phyloP scores from a whole-genome alignment of 1,140 invertebrate species.

The Palaemon carinicauda region DNA sequence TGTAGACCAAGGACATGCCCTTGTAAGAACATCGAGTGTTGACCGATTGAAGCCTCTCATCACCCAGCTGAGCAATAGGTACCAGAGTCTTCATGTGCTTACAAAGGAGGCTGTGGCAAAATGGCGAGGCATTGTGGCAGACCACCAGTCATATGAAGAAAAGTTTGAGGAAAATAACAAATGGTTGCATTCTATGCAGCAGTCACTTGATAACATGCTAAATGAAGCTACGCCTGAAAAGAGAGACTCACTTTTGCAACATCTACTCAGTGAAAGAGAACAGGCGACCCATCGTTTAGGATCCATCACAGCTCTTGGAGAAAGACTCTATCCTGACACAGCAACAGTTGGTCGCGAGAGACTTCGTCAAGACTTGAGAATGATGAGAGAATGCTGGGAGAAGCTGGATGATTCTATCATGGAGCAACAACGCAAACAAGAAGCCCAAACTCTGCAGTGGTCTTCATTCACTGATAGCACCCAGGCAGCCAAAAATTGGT shows the following conservation, averaged over 20 bases:
- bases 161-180: slow-evolving; percentile 77
- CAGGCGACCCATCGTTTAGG: slow-evolving; percentile 81
- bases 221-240: slow-evolving; percentile 66
- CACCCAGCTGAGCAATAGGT: slow-evolving; percentile 87
- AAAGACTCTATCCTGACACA: slow-evolving; percentile 89
- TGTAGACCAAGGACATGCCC: slow-evolving; percentile 85
- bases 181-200: slow-evolving; percentile 81
- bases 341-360: slow-evolving; percentile 87
- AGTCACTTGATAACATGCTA: slow-evolving; percentile 71
- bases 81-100: slow-evolving; percentile 81
- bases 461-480: slow-evolving; percentile 85
- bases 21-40: slow-evolving; percentile 83
- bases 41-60: slow-evolving; percentile 87
- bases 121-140: slow-evolving; percentile 84
- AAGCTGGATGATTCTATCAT: slow-evolving; percentile 64
- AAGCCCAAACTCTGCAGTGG: slow-evolving; percentile 84
- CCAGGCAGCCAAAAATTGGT: slow-evolving; percentile 83
- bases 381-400: slow-evolving; percentile 69
- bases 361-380: slow-evolving; percentile 82
- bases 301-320: slow-evolving; percentile 77
- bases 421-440: slow-evolving; percentile 71
- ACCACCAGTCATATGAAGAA: slow-evolving; percentile 83
- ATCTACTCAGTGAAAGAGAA: slow-evolving; percentile 82
- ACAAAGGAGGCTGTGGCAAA: slow-evolving; percentile 89
- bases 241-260: slow-evolving; percentile 75